Evolutionary conservation across 2,113 vertebrate species (phyloP).

Genomic region (Cairina moschata): DNA sequence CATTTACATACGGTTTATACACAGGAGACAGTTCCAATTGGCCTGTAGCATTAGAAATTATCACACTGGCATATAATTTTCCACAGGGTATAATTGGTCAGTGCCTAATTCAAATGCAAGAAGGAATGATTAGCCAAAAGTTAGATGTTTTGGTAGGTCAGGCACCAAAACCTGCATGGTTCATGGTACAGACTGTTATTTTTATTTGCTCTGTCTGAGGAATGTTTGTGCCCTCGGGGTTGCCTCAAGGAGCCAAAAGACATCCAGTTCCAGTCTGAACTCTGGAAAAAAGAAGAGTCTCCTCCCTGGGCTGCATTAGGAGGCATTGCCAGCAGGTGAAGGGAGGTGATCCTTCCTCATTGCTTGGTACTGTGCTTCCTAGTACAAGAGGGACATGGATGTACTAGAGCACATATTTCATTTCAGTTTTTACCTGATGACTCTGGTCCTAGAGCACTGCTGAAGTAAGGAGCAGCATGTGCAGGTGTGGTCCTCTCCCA

Average conservation of each 20-base stretch:
- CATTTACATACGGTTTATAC: slow-evolving; percentile 29
- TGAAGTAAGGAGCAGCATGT: rapidly evolving
- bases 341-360: not conserved
- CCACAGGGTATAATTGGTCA: not conserved
- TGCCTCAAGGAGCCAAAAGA: not conserved
- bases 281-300: not conserved
- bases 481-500: not conserved
- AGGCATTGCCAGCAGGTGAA: not conserved
- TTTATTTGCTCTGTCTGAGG: not conserved
- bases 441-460: not conserved
- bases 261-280: not conserved
- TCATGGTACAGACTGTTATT: not conserved
- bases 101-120: not conserved
- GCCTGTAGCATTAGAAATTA: not conserved
- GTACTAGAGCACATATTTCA: too few relatives aligned
- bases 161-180: not conserved
- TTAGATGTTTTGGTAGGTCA: not conserved
- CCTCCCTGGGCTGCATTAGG: not conserved
- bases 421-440: not conserved
- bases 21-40: not conserved
- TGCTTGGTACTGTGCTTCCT: rapidly evolving
- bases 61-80: slow-evolving; percentile 9
- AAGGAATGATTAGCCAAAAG: not conserved
- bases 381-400: not conserved
- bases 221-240: not conserved